A percentile compares a stretch with the other conserved stretches of the same genome.
phyloP scores from a whole-genome alignment of 2,888 invertebrate genomes.

The Athalia circularis region DNA sequence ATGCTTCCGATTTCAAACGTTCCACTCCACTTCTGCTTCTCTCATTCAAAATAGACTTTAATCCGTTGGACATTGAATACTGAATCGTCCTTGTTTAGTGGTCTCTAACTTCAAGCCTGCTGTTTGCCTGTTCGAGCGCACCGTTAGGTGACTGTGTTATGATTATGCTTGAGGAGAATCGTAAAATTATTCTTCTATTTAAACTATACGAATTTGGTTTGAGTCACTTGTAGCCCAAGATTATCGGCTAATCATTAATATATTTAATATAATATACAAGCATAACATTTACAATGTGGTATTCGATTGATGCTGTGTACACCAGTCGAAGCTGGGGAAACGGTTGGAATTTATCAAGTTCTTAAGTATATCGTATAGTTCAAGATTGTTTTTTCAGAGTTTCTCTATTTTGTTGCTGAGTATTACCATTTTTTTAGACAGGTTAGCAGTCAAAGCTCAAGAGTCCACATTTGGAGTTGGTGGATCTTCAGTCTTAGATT shows the following conservation, averaged over 20 bases:
- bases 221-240: neutral
- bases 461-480: constrained; percentile 67
- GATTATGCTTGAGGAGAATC: no score
- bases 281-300: constrained; percentile 15
- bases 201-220: no score
- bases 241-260: neutral
- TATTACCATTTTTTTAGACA: neutral
- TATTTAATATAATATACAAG: constrained; percentile 31
- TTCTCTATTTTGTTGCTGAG: constrained; percentile 7
- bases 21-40: no score
- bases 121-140: no score
- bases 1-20: no score
- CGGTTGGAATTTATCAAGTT: neutral
- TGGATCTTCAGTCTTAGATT: constrained; percentile 90
- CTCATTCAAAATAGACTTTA: no score
- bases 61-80: no score
- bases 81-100: no score
- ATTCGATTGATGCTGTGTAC: neutral
- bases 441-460: constrained; percentile 45
- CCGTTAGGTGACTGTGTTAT: no score
- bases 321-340: neutral
- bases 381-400: constrained; percentile 3
- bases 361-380: neutral
- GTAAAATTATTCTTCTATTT: no score
- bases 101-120: no score